Percentiles rank a stretch among this genome's conserved stretches.
Evolutionary conservation across 2,797 vertebrate genomes (phyloP).

Genomic region (Sciurus carolinensis): DNA sequence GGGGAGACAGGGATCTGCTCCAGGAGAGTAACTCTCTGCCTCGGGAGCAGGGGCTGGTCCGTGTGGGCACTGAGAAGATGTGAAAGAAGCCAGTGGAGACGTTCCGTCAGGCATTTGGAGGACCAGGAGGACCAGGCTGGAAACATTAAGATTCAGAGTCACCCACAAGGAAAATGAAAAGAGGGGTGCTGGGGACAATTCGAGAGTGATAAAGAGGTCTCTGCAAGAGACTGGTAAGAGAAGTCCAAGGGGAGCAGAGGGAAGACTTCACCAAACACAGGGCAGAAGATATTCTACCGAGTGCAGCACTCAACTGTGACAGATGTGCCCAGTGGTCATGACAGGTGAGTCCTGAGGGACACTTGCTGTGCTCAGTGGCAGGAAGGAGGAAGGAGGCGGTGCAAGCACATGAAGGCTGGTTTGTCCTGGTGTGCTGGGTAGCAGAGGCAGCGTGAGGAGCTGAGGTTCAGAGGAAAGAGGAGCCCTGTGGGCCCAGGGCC

Average conservation of each 20-base stretch:
- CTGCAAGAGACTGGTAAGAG: background rate
- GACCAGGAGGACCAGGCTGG: background rate
- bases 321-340: rapidly evolving
- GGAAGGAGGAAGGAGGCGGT: background rate
- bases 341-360: background rate
- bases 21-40: background rate
- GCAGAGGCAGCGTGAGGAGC: background rate
- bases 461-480: background rate
- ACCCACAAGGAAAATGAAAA: background rate
- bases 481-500: background rate
- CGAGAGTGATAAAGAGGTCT: background rate
- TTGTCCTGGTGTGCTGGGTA: background rate
- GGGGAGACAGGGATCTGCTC: background rate
- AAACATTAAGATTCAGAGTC: background rate
- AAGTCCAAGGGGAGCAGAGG: background rate
- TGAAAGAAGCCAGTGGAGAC: background rate
- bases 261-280: background rate
- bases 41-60: background rate
- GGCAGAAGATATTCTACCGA: too few species aligned
- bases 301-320: background rate
- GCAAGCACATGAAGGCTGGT: too few species aligned
- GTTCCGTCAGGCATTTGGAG: background rate
- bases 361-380: background rate
- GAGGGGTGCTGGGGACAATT: background rate
- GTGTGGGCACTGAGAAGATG: background rate